Base-by-base conservation (phyloP, 2,797 vertebrate species). In the Notoglanidium macrostoma region DNA sequence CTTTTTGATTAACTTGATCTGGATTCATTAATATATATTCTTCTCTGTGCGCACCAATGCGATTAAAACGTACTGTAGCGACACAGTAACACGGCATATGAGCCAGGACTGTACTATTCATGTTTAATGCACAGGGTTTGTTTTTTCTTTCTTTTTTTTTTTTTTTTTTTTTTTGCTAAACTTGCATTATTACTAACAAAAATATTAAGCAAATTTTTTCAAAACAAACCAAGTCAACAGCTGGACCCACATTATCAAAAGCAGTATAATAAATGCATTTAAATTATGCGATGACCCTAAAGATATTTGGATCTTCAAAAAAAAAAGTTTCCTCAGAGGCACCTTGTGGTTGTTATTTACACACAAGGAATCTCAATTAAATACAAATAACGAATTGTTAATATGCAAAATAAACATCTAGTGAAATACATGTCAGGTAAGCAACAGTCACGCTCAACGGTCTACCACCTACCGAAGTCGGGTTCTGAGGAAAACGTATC, bases 381-480 rank as follows among this genome's bases (percentile, higher is more conserved):
- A 82, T 86, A 88, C 85, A 89, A 89, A 91, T 68, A 88, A 74
- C 88, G 92, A 90, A 93, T 93, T 92, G 91, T 91, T 88, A 90
- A 95, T 95, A 94, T 91, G 88, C 92, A 94, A 94, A 91, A 94
- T 87, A 92, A 86, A 88, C 81, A 85, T 72, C 84, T 70, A 85
- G 94, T 95, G 95, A 96, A 95, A 95, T 94, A 95, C 91, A 90
- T 93, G 79, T 90, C 94, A 95, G 96, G 96, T 97, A 97, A 98
- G 98, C 95, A 96, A 97, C 96, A 95, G 95, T 96, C 95, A 97
- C 97, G 96, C 94, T 93, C 94, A 96, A 97, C 6, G 19, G 15
- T 55, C 57, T 96, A 97, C 95, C 95, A 94, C 35, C 12, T 17
- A 57, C 29, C 77, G 9, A 96, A 96, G 96, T 95, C 95, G 96